phyloP scores from a whole-genome alignment of 2,797 vertebrate species.

The Otolemur crassicaudatus region DNA sequence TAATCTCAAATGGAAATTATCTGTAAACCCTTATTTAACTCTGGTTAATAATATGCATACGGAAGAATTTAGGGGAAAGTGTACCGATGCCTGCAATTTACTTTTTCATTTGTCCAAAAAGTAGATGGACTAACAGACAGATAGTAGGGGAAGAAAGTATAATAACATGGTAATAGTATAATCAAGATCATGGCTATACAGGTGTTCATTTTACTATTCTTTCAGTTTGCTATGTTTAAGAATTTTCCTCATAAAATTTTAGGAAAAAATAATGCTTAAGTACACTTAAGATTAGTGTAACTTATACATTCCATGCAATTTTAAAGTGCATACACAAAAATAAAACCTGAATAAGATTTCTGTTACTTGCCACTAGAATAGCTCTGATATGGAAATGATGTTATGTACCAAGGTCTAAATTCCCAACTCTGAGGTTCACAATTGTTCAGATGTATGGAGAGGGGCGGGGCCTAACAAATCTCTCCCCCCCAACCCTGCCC shows the following conservation, averaged over 20 bases:
- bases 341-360: background rate
- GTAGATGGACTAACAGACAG: background rate
- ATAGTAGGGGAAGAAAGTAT: background rate
- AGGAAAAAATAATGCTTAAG: background rate
- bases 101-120: background rate
- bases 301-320: background rate
- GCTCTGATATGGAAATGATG: background rate
- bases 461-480: background rate
- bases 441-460: background rate
- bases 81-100: background rate
- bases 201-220: background rate
- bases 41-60: background rate
- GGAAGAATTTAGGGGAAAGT: background rate
- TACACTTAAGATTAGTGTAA: background rate
- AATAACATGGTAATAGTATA: background rate
- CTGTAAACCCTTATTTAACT: background rate
- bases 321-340: background rate
- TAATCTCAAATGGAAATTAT: conserved; percentile 30
- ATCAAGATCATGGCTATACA: background rate
- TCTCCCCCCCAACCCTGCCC: background rate
- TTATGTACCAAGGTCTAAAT: background rate
- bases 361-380: background rate
- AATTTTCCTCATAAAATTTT: background rate
- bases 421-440: background rate
- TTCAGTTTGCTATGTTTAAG: background rate